Evolutionary conservation across 2,113 vertebrate species (phyloP), one percentile per base, ranked within the genome.

Genomic region (Phocoena phocoena): DNA sequence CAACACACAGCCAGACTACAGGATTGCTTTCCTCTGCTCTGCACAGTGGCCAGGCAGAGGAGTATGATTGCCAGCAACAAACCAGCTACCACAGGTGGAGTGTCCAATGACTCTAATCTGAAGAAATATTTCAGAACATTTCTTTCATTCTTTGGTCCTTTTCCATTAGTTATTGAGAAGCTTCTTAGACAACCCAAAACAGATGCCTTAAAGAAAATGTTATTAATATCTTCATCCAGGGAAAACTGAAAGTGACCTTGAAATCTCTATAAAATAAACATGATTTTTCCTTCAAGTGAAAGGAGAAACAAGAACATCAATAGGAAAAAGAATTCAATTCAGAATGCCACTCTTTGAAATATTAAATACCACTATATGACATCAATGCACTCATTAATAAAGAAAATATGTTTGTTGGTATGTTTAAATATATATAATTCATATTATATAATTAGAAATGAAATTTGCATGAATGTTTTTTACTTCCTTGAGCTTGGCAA

Each of bases 301-400:
- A 83, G 36, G 36, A 79, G 94, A 90, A 92, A n/a, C 20, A 91
- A 85, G 6, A 82, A 21, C 15, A 79, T 63, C 44, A 38, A 12
- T 28, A 90, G 50, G 6, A 88, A 6, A 83, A 96, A 96, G 50
- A 47, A 8, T 80, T 92, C 25, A 96, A 73, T 71, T 93, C 33
- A 90, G 25, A 97, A 95, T 53, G 53, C 33, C n/a, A 94, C 18
- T 55, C 26, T 41, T 77, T 95, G 65, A 88, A 92, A 85, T 85
- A 76, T 38, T 36, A 95, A 88, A 77, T 70, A 81, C 9, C 12
- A 82, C 31, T 84, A 62, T 36, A 62, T 70, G 38, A 63, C 17
- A 67, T 77, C 28, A 86, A 20, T 50, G 26, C 1, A 18, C 3
- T 20, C 17, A 63, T 81, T 94, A 81, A 79, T 55, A 47, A 95